Conservation (phyloP, 2,888 invertebrate genomes). For the Tortricodes alternella region DNA sequence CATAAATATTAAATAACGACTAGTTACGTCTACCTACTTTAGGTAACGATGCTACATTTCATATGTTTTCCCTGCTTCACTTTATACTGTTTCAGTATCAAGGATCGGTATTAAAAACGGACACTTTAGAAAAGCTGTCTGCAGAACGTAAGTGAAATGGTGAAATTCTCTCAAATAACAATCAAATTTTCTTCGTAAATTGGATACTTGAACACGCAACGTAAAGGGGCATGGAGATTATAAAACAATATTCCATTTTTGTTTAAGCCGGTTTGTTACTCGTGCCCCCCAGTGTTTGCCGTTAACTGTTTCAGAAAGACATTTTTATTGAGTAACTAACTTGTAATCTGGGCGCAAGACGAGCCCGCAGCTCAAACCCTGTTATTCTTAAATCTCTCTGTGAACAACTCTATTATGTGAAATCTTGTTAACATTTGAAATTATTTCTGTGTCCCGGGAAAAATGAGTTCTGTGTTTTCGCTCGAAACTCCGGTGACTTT, state of each 20-base stretch:
- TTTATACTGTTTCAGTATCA: neutral
- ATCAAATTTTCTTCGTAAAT: conserved; percentile 35
- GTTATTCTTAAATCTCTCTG: conserved; percentile 80
- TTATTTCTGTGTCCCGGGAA: conserved; percentile 77
- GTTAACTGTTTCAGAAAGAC: conserved; percentile 32
- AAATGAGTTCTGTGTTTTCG: conserved; percentile 81
- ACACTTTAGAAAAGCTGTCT: neutral
- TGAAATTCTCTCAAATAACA: conserved; percentile 22
- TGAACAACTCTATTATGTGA: conserved; percentile 77
- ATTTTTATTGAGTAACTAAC: conserved; percentile 52
- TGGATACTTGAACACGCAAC: conserved; percentile 37
- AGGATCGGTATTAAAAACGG: neutral
- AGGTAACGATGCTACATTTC: conserved; percentile 8
- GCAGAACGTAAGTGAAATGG: neutral
- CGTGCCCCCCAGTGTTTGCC: conserved; percentile 33
- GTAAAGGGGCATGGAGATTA: conserved; percentile 44
- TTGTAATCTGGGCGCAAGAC: conserved; percentile 36
- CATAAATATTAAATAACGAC: conserved; percentile 35
- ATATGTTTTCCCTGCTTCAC: neutral
- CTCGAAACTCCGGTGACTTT: conserved; percentile 81
- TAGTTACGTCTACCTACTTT: conserved; percentile 16
- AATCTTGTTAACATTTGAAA: conserved; percentile 82
- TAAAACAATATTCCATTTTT: conserved; percentile 51
- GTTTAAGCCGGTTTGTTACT: conserved; percentile 35
- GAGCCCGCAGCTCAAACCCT: conserved; percentile 57